Base-by-base conservation (phyloP, 2,888 invertebrate species). In the Opisthograptis luteolata region DNA sequence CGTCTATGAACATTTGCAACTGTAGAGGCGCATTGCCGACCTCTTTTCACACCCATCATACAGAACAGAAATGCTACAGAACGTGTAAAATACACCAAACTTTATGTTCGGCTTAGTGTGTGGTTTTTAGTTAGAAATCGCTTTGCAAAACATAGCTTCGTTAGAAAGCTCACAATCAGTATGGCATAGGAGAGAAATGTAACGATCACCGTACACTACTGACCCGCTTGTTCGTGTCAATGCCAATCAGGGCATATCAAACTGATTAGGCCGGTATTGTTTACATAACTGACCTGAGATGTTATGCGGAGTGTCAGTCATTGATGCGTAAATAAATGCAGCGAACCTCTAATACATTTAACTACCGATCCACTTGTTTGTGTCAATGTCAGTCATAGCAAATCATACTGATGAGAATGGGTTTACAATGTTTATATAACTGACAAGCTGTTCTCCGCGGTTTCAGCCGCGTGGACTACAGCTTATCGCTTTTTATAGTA, bases 191-290 rank as follows among this genome's bases (percentile, higher is more conserved):
- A 27, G 28, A 46, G 45, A 53, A 53, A 53, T 55, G 43, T 50
- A 51, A 50, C 47, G 30, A 57, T 49, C 50, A 52, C 39, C 48
- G 46, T 42, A 55, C 42, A 58, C 55, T 50, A 62, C 47, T 65
- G 58, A 63, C 65, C 63, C 42, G 47, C 46, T 55, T 62, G 62
- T 53, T 40, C 44, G 24, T 51, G 59, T 62, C 59, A 62, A 48
- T 50, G 36, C 44, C 58, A 50, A 53, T 61, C 58, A 58, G 31
- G 40, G 42, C 9, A 9, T 35, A 50, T 34, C 22, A n/a, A 39
- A 25, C 40, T 51, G 50, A 51, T 51, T 44, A 34, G 28, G 30
- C 36, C 1, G 22, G 44, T 45, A 44, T 51, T 51, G 50, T 51
- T 51, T 51, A 45, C 40, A 44, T 51, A 51, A 51, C 50, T 51